Evolutionary conservation across 2,113 vertebrate genomes (phyloP).

Genomic region (Coryphaenoides rupestris): DNA sequence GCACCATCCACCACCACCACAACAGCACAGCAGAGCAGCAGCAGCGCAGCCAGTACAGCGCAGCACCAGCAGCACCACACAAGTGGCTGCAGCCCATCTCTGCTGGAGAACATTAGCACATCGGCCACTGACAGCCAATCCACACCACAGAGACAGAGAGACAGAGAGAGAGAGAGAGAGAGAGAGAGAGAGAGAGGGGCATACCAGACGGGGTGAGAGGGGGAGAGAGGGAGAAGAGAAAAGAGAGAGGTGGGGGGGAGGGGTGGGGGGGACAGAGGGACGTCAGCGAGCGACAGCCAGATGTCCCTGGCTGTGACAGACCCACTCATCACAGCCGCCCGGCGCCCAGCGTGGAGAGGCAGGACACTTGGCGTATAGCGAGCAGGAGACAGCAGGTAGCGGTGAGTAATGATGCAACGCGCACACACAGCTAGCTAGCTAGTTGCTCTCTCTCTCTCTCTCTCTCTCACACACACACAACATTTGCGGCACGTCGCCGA

Average conservation of each 20-base stretch:
- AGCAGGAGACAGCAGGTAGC: slow-evolving; percentile 68
- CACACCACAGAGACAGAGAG: slow-evolving; percentile 56
- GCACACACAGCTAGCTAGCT: too few species aligned
- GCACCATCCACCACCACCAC: too few species aligned
- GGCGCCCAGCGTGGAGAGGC: slow-evolving; percentile 70
- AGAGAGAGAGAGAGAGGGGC: neutral
- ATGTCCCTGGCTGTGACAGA: slow-evolving; percentile 73
- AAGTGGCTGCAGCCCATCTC: slow-evolving; percentile 53
- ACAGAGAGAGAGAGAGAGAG: neutral
- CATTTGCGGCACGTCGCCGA: too few species aligned
- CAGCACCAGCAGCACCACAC: too few species aligned
- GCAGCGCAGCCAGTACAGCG: too few species aligned
- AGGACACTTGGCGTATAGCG: slow-evolving; percentile 71
- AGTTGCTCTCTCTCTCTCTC: slow-evolving; percentile 16
- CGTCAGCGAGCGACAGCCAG: slow-evolving; percentile 63
- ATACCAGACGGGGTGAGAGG: neutral
- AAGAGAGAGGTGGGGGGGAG: neutral
- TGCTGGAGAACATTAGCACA: slow-evolving; percentile 68
- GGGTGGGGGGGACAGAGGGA: slow-evolving; percentile 24
- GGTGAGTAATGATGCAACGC: slow-evolving; percentile 72
- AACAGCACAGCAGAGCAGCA: too few species aligned
- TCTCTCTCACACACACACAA: slow-evolving; percentile 44
- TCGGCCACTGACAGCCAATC: slow-evolving; percentile 63
- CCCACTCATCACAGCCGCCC: slow-evolving; percentile 73
- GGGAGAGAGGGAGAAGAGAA: slow-evolving; percentile 27